Conservation (phyloP, 1,140 invertebrate genomes). For the Coptotermes formosanus region DNA sequence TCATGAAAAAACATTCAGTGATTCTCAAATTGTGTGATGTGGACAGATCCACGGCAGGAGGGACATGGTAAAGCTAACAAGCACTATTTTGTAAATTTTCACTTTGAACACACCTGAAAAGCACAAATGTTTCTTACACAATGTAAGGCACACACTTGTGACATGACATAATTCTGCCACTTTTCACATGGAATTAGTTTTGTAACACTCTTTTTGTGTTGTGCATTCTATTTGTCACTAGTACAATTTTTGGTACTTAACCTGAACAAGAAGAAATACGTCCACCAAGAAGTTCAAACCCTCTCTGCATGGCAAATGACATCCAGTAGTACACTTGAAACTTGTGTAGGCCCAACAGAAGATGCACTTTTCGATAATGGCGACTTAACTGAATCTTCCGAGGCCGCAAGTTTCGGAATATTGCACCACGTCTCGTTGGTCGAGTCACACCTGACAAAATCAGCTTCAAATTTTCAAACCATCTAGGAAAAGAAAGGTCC, state of each 20-base stretch:
- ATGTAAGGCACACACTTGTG: no score
- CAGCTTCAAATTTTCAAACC: conserved; percentile 94
- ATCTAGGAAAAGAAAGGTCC: conserved; percentile 51
- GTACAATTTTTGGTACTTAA: conserved; percentile 35
- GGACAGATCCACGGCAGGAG: no score
- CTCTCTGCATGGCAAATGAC: conserved; percentile 94
- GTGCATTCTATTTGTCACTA: neutral
- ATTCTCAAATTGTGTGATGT: no score
- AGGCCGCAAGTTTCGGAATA: conserved; percentile 82
- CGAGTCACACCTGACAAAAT: conserved; percentile 94
- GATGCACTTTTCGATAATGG: conserved; percentile 86
- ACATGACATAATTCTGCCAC: no score
- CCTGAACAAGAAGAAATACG: conserved; percentile 78
- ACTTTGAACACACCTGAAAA: no score
- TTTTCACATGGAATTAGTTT: no score
- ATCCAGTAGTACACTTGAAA: conserved; percentile 98
- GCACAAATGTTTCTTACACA: no score
- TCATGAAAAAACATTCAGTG: no score
- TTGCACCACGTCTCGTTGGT: conserved; percentile 83
- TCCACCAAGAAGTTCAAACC: conserved; percentile 87
- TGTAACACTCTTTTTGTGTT: no score
- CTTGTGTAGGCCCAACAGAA: conserved; percentile 82
- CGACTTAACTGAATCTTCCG: conserved; percentile 88
- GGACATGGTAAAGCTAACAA: no score
- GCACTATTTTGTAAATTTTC: no score